phyloP scores from a whole-genome alignment of 1,140 invertebrate species.

The Zaprionus ornatus region DNA sequence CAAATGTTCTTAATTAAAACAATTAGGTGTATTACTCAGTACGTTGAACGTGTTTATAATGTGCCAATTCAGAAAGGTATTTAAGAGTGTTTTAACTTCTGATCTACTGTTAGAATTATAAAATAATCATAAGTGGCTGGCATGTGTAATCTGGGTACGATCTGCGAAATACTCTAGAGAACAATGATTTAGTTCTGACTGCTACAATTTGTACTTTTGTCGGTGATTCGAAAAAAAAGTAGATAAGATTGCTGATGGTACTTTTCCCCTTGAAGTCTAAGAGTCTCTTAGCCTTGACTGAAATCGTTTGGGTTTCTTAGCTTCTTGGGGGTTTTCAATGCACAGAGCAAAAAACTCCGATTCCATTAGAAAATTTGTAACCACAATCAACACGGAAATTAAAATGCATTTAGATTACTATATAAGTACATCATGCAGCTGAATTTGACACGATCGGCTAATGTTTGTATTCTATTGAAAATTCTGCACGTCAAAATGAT shows the following conservation, averaged over 20 bases:
- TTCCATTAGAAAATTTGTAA: too few species aligned
- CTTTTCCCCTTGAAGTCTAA: conserved; percentile 39
- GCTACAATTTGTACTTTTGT: conserved; percentile 17
- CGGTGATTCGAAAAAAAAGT: conserved; percentile 14
- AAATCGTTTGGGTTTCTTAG: background rate
- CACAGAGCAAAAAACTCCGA: too few species aligned
- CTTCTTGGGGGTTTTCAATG: too few species aligned
- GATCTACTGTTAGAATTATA: background rate
- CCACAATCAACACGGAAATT: too few species aligned
- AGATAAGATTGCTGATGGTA: conserved; percentile 64
- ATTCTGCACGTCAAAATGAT: too few species aligned
- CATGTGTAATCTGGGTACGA: background rate
- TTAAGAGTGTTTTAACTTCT: background rate
- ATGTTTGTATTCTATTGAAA: too few species aligned
- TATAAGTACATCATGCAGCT: too few species aligned
- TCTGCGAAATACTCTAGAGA: background rate
- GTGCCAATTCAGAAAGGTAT: background rate
- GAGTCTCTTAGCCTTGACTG: conserved; percentile 26
- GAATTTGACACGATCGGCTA: too few species aligned
- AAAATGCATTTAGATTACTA: too few species aligned
- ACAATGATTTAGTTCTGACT: background rate
- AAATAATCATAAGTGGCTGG: background rate
- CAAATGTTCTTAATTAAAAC: conserved; percentile 21
- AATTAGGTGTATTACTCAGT: conserved; percentile 14
- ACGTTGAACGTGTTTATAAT: background rate